Evolutionary conservation across 2,113 vertebrate species (phyloP), one percentile per base, ranked within the genome.

Genomic region (Tautogolabrus adspersus): DNA sequence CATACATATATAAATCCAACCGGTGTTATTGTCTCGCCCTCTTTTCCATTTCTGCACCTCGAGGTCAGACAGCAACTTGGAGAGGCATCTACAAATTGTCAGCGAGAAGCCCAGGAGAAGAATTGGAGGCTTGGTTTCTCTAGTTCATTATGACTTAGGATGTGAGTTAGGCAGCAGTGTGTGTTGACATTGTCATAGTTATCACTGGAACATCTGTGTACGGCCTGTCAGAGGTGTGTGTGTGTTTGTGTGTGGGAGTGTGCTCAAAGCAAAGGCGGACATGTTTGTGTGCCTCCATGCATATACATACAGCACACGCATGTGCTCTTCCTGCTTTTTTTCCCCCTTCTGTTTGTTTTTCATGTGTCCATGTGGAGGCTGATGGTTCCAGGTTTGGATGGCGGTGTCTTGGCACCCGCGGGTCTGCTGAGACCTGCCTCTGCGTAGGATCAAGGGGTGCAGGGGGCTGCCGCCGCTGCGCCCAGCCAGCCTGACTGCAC

Each of bases 371-470:
- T 84, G 79, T 75, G 77, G 81, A 87, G 84, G 78, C 77, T 88
- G 88, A 88, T 63, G 82, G 64, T 64, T 89, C 87, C 83, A 71
- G 87, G 89, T 89, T 85, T 89, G 88, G 87, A 81, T 88, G 87
- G 78, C 54, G 56, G 77, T 57, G 40, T 88, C 89, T 92, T 91
- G 90, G 91, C 92, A 91, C 83, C 84, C 60, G 3, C 37, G 56
- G 88, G 90, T 87, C 90, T 91, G 77, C 81, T 65, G 90, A 92
- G 89, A 91, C 87, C 86, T 74, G 89, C 91, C 91, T 92, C 87
- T 84, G 88, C 15, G 60, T 77, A 72, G 89, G 92, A 94, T 94
- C 93, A 94, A 93, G 92, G 93, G 84, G 79, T 67, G 80, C 80
- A 69, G 87, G 87, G 77, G 81, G 76, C 37, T 58, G 81, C 85